A percentile compares a stretch with the other conserved stretches of the same genome.
Evolutionary conservation across 2,797 vertebrate species (phyloP).

Genomic region (Cebuella pygmaea): DNA sequence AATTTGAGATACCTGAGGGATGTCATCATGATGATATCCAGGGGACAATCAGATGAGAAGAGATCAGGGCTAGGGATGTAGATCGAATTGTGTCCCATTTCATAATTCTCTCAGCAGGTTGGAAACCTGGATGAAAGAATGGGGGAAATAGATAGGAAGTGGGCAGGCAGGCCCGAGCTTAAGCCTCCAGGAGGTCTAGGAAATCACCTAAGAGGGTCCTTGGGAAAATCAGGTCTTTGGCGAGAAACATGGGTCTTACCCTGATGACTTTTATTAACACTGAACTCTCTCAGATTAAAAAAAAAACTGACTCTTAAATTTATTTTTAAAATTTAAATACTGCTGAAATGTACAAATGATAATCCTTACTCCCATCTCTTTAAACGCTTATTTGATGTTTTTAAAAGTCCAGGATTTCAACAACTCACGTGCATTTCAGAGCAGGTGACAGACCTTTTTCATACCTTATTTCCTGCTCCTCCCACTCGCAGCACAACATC

Average conservation of each 20-base stretch:
- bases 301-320: neutral
- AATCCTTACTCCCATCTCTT: neutral
- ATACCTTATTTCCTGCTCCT: conserved; percentile 99
- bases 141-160: neutral
- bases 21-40: neutral
- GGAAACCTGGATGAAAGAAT: neutral
- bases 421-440: neutral
- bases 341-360: neutral
- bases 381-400: neutral
- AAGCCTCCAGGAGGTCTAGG: neutral
- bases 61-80: neutral
- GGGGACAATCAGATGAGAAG: neutral
- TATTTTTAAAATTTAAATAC: neutral
- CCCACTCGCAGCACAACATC: no score
- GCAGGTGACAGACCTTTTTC: neutral
- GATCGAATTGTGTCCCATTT: neutral
- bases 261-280: neutral
- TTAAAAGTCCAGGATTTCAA: neutral
- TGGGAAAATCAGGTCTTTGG: neutral
- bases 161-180: neutral
- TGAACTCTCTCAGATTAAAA: neutral
- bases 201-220: neutral
- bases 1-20: neutral
- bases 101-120: neutral
- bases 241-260: neutral